Percentiles rank a stretch among this genome's conserved stretches.
Conservation (phyloP, 2,888 invertebrate genomes). For the Ariolimax columbianus region DNA sequence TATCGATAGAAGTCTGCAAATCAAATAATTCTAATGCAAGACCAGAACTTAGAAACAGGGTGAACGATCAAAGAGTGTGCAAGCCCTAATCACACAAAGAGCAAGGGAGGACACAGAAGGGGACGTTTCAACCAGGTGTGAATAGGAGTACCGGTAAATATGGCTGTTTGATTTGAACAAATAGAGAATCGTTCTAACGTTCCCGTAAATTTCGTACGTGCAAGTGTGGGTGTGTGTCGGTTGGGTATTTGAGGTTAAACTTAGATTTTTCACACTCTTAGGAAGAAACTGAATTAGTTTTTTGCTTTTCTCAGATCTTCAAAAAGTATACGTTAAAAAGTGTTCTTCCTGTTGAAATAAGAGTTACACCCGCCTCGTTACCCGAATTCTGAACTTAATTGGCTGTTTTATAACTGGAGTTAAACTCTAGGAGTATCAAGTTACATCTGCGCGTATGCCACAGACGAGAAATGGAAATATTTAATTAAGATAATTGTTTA, state of each 20-base stretch:
- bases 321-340: neutral
- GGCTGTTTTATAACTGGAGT: neutral
- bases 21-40: neutral
- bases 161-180: conserved; percentile 11
- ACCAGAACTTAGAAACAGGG: neutral
- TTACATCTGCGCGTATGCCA: neutral
- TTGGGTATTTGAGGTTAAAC: neutral
- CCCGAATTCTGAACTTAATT: neutral
- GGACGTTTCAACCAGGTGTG: conserved; percentile 12
- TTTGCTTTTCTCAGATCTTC: neutral
- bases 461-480: neutral
- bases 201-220: neutral
- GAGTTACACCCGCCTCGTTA: neutral
- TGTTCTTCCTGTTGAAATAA: neutral
- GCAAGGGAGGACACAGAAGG: neutral
- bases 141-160: neutral
- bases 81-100: neutral
- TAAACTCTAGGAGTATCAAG: neutral
- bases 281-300: neutral
- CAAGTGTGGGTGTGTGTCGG: neutral
- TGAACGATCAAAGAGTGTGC: neutral
- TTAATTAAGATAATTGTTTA: neutral
- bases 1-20: neutral
- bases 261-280: neutral
- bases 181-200: neutral